Conservation (phyloP, 2,113 vertebrate genomes). For the Eretmochelys imbricata region DNA sequence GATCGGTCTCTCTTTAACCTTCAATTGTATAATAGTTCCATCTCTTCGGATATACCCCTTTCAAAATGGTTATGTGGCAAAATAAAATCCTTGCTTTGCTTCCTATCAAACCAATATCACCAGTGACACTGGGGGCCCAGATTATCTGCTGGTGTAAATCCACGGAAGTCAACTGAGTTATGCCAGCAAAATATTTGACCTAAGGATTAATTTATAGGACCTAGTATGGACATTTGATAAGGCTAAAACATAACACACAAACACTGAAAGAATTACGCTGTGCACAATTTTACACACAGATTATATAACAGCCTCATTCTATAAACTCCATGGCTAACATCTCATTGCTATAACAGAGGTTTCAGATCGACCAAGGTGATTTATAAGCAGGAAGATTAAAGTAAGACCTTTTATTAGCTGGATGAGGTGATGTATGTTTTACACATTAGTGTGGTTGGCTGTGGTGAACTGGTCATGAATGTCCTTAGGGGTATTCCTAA, state of each 20-base stretch:
- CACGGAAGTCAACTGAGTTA: background rate
- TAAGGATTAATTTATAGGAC: background rate
- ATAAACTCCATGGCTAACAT: background rate
- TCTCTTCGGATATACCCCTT: fast-evolving
- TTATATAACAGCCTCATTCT: background rate
- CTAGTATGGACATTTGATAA: background rate
- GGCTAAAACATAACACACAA: background rate
- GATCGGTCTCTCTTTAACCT: background rate
- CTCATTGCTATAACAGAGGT: background rate
- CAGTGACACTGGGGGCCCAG: background rate
- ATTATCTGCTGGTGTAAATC: background rate
- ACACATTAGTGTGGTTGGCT: background rate
- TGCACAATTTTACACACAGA: background rate
- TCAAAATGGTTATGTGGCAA: fast-evolving
- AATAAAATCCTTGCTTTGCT: background rate
- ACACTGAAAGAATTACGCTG: background rate
- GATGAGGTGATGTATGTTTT: background rate
- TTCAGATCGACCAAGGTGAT: background rate
- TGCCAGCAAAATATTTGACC: background rate
- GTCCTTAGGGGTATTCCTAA: background rate
- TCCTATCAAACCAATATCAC: background rate
- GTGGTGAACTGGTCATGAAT: background rate
- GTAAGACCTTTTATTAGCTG: background rate
- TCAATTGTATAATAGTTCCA: background rate
- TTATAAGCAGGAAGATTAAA: background rate